A percentile compares a stretch with the other conserved stretches of the same genome.
These are phyloP conservation scores for Dermolepida albohirtum DNA, from an alignment of 2,888 invertebrate genomes.

Conservation along the genomic window DNA sequence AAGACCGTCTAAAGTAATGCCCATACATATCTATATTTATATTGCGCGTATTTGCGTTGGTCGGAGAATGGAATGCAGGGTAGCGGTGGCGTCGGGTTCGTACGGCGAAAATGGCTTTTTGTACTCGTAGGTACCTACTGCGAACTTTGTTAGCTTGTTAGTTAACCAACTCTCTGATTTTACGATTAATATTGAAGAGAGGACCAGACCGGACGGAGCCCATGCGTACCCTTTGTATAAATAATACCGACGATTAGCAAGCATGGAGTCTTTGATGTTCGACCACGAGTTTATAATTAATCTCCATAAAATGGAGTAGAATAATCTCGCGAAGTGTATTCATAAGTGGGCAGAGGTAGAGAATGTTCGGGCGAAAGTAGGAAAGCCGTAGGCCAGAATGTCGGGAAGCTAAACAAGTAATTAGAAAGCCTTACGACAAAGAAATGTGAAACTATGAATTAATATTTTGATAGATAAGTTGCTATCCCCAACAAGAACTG, in stretches of 20 bases:
- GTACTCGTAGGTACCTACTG: background rate
- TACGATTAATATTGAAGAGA: conserved; percentile 14
- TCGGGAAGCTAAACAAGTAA: background rate
- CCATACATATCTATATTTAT: no score
- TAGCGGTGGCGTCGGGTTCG: no score
- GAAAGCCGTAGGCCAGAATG: background rate
- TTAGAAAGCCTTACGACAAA: background rate
- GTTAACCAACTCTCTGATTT: conserved; percentile 1
- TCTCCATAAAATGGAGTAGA: background rate
- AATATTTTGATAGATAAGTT: no score
- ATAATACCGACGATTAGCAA: background rate
- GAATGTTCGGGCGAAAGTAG: background rate
- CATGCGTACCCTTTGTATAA: conserved; percentile 1
- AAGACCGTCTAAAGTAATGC: no score
- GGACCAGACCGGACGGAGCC: background rate
- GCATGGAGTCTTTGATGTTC: conserved; percentile 8
- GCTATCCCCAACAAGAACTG: no score
- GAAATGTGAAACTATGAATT: no score
- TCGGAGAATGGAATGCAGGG: no score
- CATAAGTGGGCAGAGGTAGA: background rate
- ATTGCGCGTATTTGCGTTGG: no score
- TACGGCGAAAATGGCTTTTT: no score
- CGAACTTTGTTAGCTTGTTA: background rate
- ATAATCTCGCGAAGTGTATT: background rate
- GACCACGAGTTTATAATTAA: conserved; percentile 8